Conservation (phyloP, 2,888 invertebrate species). For the Cheiracanthium punctorium region DNA sequence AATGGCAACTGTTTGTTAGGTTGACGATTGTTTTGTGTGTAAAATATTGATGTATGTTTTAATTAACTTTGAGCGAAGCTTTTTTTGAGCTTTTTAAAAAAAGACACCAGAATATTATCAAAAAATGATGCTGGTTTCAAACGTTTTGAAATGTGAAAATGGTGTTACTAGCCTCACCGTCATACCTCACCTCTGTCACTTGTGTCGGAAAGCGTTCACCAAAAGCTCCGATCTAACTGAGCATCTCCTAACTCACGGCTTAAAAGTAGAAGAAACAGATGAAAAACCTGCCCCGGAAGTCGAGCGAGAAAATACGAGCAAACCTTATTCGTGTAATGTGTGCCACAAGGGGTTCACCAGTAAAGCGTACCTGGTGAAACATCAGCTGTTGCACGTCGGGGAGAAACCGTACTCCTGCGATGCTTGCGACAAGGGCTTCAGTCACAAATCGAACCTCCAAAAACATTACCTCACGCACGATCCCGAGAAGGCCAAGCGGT, state of each 20-base stretch:
- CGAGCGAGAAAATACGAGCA: constrained; percentile 16
- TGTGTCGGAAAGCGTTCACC: constrained; percentile 62
- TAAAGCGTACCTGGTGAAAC: constrained; percentile 56
- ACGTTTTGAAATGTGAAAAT: constrained; percentile 45
- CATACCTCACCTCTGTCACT: constrained; percentile 55
- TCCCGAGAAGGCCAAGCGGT: constrained; percentile 49
- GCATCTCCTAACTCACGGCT: constrained; percentile 43
- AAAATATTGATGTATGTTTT: too few relatives aligned
- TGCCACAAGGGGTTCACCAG: constrained; percentile 51
- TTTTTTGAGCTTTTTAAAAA: too few relatives aligned
- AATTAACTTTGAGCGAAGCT: too few relatives aligned
- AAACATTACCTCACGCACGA: constrained; percentile 58
- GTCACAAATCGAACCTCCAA: constrained; percentile 57
- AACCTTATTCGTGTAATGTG: constrained; percentile 34
- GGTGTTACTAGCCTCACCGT: constrained; percentile 54
- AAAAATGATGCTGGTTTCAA: constrained; percentile 49
- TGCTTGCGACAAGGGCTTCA: constrained; percentile 62
- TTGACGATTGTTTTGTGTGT: too few relatives aligned
- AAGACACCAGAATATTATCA: too few relatives aligned
- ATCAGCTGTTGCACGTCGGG: constrained; percentile 34
- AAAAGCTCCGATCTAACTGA: constrained; percentile 44
- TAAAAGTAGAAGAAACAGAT: neutral
- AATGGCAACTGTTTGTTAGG: too few relatives aligned
- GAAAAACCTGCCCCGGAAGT: neutral
- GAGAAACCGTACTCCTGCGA: constrained; percentile 62